phyloP scores from a whole-genome alignment of 1,140 invertebrate genomes.

The Epicauta chinensis region DNA sequence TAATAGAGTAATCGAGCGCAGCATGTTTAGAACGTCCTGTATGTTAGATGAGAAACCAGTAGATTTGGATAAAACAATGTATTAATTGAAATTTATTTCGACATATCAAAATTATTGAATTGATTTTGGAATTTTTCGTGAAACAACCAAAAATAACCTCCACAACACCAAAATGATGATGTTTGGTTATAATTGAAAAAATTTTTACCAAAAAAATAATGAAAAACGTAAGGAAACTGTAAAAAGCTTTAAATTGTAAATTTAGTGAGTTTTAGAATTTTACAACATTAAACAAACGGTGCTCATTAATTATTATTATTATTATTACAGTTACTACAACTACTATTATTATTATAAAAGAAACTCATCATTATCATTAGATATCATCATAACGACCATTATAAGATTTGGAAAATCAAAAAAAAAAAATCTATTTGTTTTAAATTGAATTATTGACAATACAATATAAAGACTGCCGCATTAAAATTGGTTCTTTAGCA shows the following conservation, averaged over 20 bases:
- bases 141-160: conserved; percentile 26
- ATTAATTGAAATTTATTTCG: conserved; percentile 5
- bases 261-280: conserved; percentile 22
- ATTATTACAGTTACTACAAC: too few species aligned
- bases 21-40: too few species aligned
- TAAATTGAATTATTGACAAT: conserved; percentile 32
- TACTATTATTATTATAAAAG: too few species aligned
- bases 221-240: neutral
- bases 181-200: conserved; percentile 20
- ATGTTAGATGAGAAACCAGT: too few species aligned
- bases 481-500: conserved; percentile 7
- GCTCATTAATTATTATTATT: conserved; percentile 21
- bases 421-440: conserved; percentile 3
- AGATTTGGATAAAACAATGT: neutral
- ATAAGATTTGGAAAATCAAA: conserved; percentile 3
- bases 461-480: conserved; percentile 31
- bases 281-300: conserved; percentile 21
- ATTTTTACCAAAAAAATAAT: conserved; percentile 2
- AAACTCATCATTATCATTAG: too few species aligned
- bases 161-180: conserved; percentile 17
- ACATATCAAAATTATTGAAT: conserved; percentile 25
- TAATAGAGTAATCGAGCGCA: too few species aligned
- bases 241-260: conserved; percentile 26
- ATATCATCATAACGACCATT: neutral
- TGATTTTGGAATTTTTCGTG: conserved; percentile 11